These are phyloP conservation scores for Dasysyrphus tricinctus DNA, from an alignment of 2,888 invertebrate genomes.

Conservation along the genomic window DNA sequence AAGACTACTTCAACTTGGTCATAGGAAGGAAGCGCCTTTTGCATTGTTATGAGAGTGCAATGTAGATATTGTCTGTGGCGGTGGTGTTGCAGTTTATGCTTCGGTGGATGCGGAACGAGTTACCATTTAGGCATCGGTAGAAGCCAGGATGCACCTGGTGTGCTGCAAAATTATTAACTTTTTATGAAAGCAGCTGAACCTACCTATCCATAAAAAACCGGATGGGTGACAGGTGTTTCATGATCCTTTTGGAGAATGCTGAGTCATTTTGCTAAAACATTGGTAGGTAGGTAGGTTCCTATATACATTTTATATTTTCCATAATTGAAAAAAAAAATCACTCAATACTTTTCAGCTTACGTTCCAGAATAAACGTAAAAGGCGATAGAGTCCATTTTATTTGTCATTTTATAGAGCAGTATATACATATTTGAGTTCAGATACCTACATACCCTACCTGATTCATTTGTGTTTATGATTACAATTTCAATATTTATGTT, in stretches of 20 bases:
- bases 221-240: conserved; percentile 6
- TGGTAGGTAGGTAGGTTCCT: too few species aligned
- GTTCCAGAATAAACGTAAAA: too few species aligned
- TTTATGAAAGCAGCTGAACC: not conserved
- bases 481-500: too few species aligned
- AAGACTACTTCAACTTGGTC: not conserved
- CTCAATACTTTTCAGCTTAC: too few species aligned
- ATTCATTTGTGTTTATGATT: too few species aligned
- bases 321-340: too few species aligned
- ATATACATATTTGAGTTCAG: too few species aligned
- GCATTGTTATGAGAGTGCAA: conserved; percentile 4
- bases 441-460: too few species aligned
- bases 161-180: not conserved
- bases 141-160: conserved; percentile 54
- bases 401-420: too few species aligned
- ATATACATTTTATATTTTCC: too few species aligned
- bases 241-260: conserved; percentile 10
- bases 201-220: conserved; percentile 15
- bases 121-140: not conserved
- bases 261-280: conserved; percentile 5
- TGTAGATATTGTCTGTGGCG: conserved; percentile 1
- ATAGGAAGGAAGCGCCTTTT: conserved; percentile 31
- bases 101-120: conserved; percentile 22
- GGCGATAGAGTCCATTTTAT: too few species aligned
- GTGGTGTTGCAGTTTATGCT: conserved; percentile 15